phyloP scores from a whole-genome alignment of 2,113 vertebrate species.

The Nyctereutes procyonoides region DNA sequence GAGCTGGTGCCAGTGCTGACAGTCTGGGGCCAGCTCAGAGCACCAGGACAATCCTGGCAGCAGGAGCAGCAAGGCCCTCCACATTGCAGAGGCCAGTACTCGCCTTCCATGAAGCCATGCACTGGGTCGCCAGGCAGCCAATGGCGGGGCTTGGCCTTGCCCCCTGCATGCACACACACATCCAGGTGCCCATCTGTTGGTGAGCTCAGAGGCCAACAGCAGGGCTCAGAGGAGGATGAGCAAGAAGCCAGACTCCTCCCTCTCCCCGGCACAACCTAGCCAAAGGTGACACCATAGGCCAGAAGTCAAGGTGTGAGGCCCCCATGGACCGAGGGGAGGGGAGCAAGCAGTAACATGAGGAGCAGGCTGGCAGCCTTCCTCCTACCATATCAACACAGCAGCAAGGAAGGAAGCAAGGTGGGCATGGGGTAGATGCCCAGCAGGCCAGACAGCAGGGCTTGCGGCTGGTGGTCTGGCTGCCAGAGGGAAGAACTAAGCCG shows the following conservation, averaged over 20 bases:
- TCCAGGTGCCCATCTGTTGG: slow-evolving; percentile 72
- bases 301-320: background rate
- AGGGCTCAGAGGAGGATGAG: background rate
- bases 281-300: rapidly evolving
- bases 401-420: slow-evolving; percentile 68
- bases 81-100: slow-evolving; percentile 7
- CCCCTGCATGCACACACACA: slow-evolving; percentile 73
- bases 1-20: slow-evolving; percentile 62
- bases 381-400: slow-evolving; percentile 68
- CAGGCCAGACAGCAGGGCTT: slow-evolving; percentile 76
- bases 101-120: slow-evolving; percentile 79
- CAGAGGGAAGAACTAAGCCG: slow-evolving; percentile 49
- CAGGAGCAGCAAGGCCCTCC: slow-evolving; percentile 48
- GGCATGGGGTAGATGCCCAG: slow-evolving; percentile 78
- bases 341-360: slow-evolving; percentile 16
- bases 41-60: slow-evolving; percentile 4
- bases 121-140: slow-evolving; percentile 53
- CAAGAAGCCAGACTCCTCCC: background rate
- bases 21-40: slow-evolving; percentile 52
- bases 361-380: slow-evolving; percentile 58
- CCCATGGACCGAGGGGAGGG: slow-evolving; percentile 64
- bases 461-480: slow-evolving; percentile 43
- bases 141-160: slow-evolving; percentile 36
- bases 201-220: background rate
- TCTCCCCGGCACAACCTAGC: background rate